Evolutionary conservation across 2,113 vertebrate species (phyloP), one percentile per base, ranked within the genome.

Genomic region (Axis porcinus): DNA sequence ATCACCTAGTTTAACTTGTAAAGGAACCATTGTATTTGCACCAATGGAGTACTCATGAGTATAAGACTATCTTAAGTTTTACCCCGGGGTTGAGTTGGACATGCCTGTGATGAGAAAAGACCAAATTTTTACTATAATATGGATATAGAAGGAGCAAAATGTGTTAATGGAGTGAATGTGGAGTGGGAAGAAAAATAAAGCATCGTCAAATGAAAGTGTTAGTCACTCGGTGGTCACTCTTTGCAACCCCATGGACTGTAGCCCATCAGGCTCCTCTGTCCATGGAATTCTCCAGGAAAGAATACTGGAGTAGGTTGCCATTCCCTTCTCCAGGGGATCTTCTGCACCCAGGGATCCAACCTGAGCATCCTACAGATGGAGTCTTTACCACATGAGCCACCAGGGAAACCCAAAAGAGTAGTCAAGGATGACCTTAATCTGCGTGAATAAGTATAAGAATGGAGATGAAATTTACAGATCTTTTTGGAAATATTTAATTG

Each of bases 301-400:
- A 23, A 23, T 36, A 23, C 64, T 70, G n/a, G 5, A 70, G n/a
- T 36, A 23, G n/a, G n/a, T 70, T 36, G 64, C 19, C n/a, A 12
- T 36, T 70, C n/a, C 10, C n/a, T 70, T 70, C n/a, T 70, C 5
- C 21, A 70, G 64, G 19, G 19, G 2, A 36, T 70, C 19, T 70
- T 70, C 9, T 0, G 0, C n/a, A 70, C n/a, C 9, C 9, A 36
- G 19, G 64, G 21, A 36, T 70, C 64, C 9, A 70, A 36, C 9
- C 9, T 36, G 19, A 36, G 19, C 36, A 19, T 36, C 64, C 64
- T 36, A 19, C n/a, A 70, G 4, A 70, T 12, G 19, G n/a, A 70
- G 64, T 70, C 64, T 70, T 70, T 36, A 36, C 2, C 64, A 70
- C 1, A 9, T 70, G 64, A 70, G n/a, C 9, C 19, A 36, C 9